Conservation (phyloP, 1,140 invertebrate species). For the Drosophila nannoptera region DNA sequence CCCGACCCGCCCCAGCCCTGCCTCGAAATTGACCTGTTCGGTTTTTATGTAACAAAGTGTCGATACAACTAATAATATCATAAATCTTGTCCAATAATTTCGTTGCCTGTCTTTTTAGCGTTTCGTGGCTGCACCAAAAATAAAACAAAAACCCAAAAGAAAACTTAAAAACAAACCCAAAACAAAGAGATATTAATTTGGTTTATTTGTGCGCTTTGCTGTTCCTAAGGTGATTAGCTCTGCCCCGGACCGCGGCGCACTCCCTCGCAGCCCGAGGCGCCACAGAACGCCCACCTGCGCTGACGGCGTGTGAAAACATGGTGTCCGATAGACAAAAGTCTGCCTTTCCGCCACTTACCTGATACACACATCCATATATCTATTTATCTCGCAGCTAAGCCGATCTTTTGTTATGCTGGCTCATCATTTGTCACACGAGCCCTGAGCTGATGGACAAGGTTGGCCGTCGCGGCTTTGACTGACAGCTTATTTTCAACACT, state of each 20-base stretch:
- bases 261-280: slow-evolving; percentile 31
- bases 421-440: slow-evolving; percentile 59
- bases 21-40: slow-evolving; percentile 41
- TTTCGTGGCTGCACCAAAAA: slow-evolving; percentile 42
- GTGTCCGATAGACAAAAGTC: slow-evolving; percentile 51
- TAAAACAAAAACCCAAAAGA: no score
- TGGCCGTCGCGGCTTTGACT: slow-evolving; percentile 28
- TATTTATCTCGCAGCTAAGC: slow-evolving; percentile 32
- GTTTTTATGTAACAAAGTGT: slow-evolving; percentile 65
- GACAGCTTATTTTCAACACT: slow-evolving; percentile 40
- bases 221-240: slow-evolving; percentile 58
- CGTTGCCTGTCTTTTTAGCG: slow-evolving; percentile 8
- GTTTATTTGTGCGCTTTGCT: slow-evolving; percentile 32
- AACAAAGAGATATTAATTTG: slow-evolving; percentile 28
- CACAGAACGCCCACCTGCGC: slow-evolving; percentile 57
- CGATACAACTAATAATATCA: slow-evolving; percentile 68
- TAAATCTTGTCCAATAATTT: slow-evolving; percentile 73
- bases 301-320: slow-evolving; percentile 65
- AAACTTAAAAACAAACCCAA: slow-evolving; percentile 39
- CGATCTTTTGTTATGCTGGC: slow-evolving; percentile 64
- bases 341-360: not conserved
- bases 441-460: slow-evolving; percentile 49
- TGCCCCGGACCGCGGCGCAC: slow-evolving; percentile 37
- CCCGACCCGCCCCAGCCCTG: slow-evolving; percentile 11
- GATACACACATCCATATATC: slow-evolving; percentile 1